phyloP scores from a whole-genome alignment of 2,888 invertebrate genomes.

The Ephialtes manifestator region DNA sequence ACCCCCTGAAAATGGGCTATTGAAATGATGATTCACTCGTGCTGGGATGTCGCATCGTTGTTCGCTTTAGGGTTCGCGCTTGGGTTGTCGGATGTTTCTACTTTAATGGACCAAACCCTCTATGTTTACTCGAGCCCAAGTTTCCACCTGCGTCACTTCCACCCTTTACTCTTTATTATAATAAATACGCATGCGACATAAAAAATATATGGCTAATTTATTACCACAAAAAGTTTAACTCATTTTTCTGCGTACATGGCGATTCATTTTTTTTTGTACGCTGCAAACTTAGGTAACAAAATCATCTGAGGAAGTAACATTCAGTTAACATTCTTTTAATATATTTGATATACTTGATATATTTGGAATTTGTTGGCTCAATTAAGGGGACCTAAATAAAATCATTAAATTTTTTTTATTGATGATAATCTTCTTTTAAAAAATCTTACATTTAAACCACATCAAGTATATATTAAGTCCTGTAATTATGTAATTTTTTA shows the following conservation, averaged over 20 bases:
- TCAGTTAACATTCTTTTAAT: no score
- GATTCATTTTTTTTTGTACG: no score
- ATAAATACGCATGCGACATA: neutral
- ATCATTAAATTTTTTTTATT: no score
- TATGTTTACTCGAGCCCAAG: conserved; percentile 27
- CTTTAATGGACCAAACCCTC: conserved; percentile 33
- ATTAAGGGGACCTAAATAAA: no score
- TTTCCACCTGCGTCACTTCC: conserved; percentile 16
- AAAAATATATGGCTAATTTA: conserved; percentile 17
- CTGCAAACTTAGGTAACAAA: no score
- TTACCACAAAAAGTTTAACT: neutral
- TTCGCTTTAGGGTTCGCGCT: neutral
- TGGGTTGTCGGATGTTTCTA: neutral
- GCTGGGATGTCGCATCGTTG: conserved; percentile 9
- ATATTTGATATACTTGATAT: no score
- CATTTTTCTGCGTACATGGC: neutral
- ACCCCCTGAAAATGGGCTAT: conserved; percentile 29
- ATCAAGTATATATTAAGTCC: no score
- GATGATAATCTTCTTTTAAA: no score
- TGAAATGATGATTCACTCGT: conserved; percentile 32
- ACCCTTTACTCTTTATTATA: conserved; percentile 26
- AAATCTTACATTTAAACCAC: no score
- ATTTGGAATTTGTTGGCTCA: no score
- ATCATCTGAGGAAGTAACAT: no score
- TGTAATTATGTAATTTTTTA: no score